A percentile compares a stretch with the other conserved stretches of the same genome.
Conservation (phyloP, 2,113 vertebrate species). For the Heteronetta atricapilla region DNA sequence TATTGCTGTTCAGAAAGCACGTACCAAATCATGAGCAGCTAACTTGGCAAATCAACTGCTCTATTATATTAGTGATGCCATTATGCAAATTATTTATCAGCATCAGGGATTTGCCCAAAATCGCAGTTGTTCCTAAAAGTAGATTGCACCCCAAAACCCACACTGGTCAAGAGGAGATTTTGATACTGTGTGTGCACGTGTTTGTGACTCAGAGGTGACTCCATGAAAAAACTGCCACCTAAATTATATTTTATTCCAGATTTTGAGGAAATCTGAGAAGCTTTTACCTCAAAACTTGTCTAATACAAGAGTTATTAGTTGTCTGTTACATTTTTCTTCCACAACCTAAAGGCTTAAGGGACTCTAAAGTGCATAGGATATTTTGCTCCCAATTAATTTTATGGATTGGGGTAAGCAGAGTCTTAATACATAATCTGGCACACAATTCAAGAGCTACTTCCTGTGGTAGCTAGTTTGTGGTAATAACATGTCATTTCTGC, state of each 20-base stretch:
- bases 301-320: background rate
- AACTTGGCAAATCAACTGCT: background rate
- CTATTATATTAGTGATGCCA: background rate
- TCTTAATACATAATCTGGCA: slow-evolving; percentile 23
- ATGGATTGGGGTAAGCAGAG: background rate
- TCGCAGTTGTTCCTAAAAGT: background rate
- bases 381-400: background rate
- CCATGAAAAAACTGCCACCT: background rate
- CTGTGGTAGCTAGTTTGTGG: slow-evolving; percentile 33
- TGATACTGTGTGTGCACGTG: background rate
- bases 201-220: background rate
- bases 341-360: background rate
- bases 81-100: background rate
- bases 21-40: background rate
- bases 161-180: background rate
- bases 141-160: background rate
- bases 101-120: background rate
- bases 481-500: slow-evolving; percentile 52
- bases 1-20: background rate
- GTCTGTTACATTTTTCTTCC: background rate
- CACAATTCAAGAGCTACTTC: slow-evolving; percentile 38
- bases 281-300: background rate
- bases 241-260: background rate
- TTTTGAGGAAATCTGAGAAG: background rate
- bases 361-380: background rate